A percentile compares a stretch with the other conserved stretches of the same genome.
These are phyloP conservation scores for Anguilla rostrata DNA, from an alignment of 2,113 vertebrate species.

Conservation along the genomic window DNA sequence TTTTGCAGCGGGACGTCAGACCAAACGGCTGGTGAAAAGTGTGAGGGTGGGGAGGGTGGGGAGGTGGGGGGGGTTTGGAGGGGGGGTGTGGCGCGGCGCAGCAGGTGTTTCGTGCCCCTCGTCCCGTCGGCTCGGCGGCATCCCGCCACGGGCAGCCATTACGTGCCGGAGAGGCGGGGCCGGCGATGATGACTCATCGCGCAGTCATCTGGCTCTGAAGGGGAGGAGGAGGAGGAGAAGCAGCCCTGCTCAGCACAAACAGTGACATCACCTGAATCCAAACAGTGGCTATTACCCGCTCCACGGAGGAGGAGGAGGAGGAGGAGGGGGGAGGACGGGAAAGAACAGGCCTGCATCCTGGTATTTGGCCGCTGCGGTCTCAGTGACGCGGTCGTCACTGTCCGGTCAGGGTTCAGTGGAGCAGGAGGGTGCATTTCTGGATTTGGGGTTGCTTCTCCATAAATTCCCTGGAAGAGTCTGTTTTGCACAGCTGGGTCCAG, in stretches of 20 bases:
- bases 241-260: neutral
- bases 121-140: neutral
- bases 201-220: neutral
- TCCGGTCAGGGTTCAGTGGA: neutral
- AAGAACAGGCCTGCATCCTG: neutral
- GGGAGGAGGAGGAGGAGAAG: neutral
- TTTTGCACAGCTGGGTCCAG: neutral
- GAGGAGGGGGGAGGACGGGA: neutral
- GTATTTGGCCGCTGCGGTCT: neutral
- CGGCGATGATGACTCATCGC: constrained; percentile 27
- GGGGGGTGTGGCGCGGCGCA: neutral
- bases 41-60: neutral
- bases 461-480: neutral
- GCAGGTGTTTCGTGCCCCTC: constrained; percentile 4
- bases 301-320: neutral
- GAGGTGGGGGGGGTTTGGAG: neutral
- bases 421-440: neutral
- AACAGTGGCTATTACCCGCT: neutral
- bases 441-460: neutral
- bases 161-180: neutral
- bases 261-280: neutral
- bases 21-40: constrained; percentile 49
- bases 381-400: neutral
- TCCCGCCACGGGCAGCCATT: neutral
- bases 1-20: constrained; percentile 59